These are phyloP conservation scores for Xanthorhoe spadicearia DNA, from an alignment of 2,888 invertebrate genomes.

Conservation along the genomic window DNA sequence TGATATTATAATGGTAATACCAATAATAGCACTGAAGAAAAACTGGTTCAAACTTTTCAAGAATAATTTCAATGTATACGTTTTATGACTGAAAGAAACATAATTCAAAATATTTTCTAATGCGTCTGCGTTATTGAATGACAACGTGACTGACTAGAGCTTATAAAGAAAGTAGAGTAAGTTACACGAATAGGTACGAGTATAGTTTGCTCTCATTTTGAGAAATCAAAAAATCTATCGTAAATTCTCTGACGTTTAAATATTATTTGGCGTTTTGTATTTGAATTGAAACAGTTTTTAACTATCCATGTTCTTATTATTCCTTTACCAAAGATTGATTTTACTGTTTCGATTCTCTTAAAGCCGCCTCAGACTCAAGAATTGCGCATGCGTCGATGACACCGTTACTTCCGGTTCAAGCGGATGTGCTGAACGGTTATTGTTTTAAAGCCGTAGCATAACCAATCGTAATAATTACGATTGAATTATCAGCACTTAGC, in stretches of 20 bases:
- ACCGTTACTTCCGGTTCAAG: slow-evolving; percentile 72
- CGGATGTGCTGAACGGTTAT: slow-evolving; percentile 54
- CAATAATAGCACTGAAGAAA: not conserved
- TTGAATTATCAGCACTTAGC: slow-evolving; percentile 28
- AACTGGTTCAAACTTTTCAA: not conserved
- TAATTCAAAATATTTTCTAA: not conserved
- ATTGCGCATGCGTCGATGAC: slow-evolving; percentile 61
- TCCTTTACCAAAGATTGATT: too few species aligned
- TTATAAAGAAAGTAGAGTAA: too few species aligned
- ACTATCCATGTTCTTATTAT: too few species aligned
- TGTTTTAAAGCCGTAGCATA: slow-evolving; percentile 34
- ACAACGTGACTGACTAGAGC: not conserved
- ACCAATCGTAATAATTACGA: slow-evolving; percentile 30
- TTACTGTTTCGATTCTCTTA: not conserved
- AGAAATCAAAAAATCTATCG: too few species aligned
- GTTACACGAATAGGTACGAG: too few species aligned
- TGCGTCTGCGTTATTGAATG: slow-evolving; percentile 8
- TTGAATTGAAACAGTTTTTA: too few species aligned
- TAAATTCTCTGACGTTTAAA: too few species aligned
- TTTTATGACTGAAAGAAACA: not conserved
- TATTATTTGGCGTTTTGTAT: too few species aligned
- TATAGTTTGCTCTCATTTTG: too few species aligned
- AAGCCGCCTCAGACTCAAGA: slow-evolving; percentile 17
- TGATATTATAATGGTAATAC: not conserved
- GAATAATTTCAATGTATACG: not conserved